These are phyloP conservation scores for Pogona vitticeps DNA, from an alignment of 2,113 vertebrate genomes.

Conservation along the genomic window DNA sequence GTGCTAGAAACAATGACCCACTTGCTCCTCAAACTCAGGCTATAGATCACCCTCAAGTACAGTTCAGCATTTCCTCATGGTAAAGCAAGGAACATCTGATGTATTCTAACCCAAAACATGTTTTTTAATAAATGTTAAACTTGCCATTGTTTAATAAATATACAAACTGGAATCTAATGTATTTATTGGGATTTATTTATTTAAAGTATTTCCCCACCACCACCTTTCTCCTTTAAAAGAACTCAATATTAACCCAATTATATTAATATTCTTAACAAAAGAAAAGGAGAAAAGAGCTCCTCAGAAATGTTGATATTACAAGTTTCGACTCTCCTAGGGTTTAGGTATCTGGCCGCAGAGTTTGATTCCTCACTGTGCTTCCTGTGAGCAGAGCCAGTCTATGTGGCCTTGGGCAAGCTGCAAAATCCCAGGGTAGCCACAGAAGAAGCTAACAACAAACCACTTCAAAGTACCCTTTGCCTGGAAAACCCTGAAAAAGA, in stretches of 20 bases:
- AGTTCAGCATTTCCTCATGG: background rate
- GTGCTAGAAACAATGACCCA: background rate
- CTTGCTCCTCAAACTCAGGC: constrained; percentile 5
- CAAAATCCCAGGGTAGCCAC: background rate
- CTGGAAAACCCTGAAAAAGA: too few species aligned
- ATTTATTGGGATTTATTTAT: too few species aligned
- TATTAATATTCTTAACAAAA: background rate
- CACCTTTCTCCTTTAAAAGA: too few species aligned
- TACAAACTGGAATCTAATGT: background rate
- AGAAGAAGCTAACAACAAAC: too few species aligned
- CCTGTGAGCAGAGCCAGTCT: too few species aligned
- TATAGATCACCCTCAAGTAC: background rate
- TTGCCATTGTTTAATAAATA: background rate
- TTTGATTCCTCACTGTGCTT: too few species aligned
- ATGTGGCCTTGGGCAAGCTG: background rate
- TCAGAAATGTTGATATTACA: background rate
- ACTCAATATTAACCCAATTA: too few species aligned
- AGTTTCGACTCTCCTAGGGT: background rate
- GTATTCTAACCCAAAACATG: background rate
- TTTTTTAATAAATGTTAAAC: background rate
- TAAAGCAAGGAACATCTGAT: constrained; percentile 19
- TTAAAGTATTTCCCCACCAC: too few species aligned
- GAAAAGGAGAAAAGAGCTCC: background rate
- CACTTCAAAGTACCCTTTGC: too few species aligned
- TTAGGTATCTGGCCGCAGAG: background rate